These are phyloP conservation scores for Ichneumoninae sp. DNA, from an alignment of 2,888 invertebrate species.

Conservation along the genomic window DNA sequence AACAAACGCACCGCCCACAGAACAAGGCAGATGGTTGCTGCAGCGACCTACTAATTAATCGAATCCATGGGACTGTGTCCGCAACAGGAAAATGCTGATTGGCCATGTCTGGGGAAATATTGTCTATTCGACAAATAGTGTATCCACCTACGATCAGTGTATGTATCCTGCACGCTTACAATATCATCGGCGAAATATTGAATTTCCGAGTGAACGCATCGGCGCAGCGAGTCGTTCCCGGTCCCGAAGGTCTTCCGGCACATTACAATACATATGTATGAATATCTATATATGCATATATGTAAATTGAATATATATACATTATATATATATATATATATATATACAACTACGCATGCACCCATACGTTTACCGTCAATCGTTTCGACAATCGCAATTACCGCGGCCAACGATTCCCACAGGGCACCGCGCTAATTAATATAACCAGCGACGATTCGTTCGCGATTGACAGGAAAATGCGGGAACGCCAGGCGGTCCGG, in stretches of 20 bases:
- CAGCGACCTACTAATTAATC: conserved; percentile 13
- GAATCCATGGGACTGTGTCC: conserved; percentile 7
- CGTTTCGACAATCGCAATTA: conserved; percentile 82
- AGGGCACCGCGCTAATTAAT: conserved; percentile 82
- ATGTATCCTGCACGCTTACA: background rate
- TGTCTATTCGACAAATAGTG: conserved; percentile 14
- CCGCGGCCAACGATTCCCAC: conserved; percentile 80
- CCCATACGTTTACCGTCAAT: conserved; percentile 70
- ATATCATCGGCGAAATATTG: conserved; percentile 49
- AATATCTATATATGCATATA: background rate
- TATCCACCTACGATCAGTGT: background rate
- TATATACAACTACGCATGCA: background rate
- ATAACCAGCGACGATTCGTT: conserved; percentile 82
- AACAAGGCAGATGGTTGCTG: background rate
- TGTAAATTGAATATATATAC: background rate
- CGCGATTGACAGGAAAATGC: conserved; percentile 82
- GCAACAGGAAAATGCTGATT: conserved; percentile 30
- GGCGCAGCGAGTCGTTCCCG: background rate
- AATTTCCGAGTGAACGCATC: conserved; percentile 54
- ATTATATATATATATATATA: background rate
- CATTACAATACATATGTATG: background rate
- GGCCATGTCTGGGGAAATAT: conserved; percentile 32
- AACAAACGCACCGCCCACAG: background rate
- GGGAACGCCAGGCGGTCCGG: conserved; percentile 31
- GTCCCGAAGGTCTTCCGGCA: conserved; percentile 40